Conservation (phyloP, 2,797 vertebrate genomes). For the Sphenopsis melanotis region DNA sequence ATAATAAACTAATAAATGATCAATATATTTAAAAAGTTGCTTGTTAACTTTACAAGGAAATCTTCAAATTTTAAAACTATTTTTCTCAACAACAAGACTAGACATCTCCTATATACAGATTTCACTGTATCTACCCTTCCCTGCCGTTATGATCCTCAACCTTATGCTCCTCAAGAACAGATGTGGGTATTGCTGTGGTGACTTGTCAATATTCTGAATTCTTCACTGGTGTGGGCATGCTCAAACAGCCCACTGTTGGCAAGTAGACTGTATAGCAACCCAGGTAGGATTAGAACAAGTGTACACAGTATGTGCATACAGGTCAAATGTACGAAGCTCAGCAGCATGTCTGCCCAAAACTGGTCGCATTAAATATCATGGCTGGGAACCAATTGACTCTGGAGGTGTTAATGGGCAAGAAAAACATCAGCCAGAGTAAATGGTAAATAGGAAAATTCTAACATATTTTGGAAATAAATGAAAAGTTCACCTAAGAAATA, state of each 20-base stretch:
- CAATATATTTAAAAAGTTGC: not conserved
- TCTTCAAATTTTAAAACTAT: not conserved
- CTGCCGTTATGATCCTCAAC: not conserved
- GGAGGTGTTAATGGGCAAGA: not conserved
- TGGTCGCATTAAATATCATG: not conserved
- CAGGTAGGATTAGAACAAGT: not conserved
- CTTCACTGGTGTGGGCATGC: not conserved
- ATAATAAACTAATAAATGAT: not conserved
- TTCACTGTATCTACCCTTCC: not conserved
- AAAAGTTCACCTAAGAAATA: not conserved
- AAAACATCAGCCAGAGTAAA: not conserved
- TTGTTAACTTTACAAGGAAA: not conserved
- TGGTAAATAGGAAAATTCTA: not conserved
- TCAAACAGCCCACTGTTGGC: not conserved
- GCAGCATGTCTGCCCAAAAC: not conserved
- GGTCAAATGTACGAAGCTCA: not conserved
- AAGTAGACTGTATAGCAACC: not conserved
- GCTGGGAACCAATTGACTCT: not conserved
- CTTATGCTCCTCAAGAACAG: fast-evolving
- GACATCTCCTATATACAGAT: not conserved
- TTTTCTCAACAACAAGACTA: not conserved
- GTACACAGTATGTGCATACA: not conserved
- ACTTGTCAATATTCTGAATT: not conserved
- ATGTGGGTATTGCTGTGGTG: not conserved
- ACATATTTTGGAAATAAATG: not conserved